Evolutionary conservation across 2,888 invertebrate species (phyloP), one percentile per base, ranked within the genome.

Genomic region (Microctonus hyperodae): DNA sequence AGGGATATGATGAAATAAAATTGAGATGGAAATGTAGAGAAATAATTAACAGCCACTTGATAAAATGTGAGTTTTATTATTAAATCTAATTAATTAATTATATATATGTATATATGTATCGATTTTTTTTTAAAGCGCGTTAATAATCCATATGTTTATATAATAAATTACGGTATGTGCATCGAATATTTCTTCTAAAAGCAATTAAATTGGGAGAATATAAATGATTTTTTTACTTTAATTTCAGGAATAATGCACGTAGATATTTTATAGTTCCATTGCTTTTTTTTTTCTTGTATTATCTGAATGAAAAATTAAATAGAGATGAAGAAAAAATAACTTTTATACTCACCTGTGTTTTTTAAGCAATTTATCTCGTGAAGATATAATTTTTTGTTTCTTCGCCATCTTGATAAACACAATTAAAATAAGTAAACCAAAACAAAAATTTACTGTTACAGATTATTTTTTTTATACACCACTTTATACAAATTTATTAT

Each of bases 401-500:
- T 60, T 22, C 2, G 9, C 23, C 11, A 53, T 53, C 53, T 22
- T 28, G 11, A n/a, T 11, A 25, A 25, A 67, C 59, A 64, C 64
- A 63, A 65, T 48, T 16, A 51, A 63, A 48, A 63, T 55, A 57
- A 59, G 9, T 55, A 58, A 63, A 65, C 61, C 61, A 48, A 69
- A 65, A 31, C 50, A 61, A 65, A 48, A 56, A 48, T 11, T n/a
- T 23, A 64, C 23, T 13, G 22, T 40, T 16, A 59, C 20, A 60
- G 28, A 25, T 22, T 4, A 16, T 23, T 13, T 31, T 48, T 65
- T 66, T 35, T 65, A 74, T 80, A 77, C 77, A 80, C 78, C 78
- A 80, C 81, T 81, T 82, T 81, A 80, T 81, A 81, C 79, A 82
- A 81, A 82, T 81, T 81, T 80, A 80, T 81, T 81, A 75, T 74